Base-by-base conservation (phyloP, 2,797 vertebrate species). In the Peromyscus nudipes region DNA sequence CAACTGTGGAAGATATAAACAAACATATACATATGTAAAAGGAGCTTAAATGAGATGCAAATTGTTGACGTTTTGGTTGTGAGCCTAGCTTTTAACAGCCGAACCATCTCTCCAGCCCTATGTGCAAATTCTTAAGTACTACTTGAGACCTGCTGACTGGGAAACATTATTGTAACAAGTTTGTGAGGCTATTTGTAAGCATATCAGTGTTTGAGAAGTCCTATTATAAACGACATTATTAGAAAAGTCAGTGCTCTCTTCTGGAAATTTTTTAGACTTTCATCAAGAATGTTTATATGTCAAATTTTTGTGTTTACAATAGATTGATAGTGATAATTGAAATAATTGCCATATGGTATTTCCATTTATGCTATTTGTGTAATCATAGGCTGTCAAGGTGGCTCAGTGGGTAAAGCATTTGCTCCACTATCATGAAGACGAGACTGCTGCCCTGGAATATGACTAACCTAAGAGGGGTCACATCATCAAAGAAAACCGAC, bases 231-330 rank as follows among this genome's bases (percentile, higher is more conserved):
- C 19, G 75, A 65, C 0, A 91, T 80, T 29, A 34, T 10, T 37
- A 67, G 17, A 67, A 37, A 73, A 55, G 43, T 69, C 34, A 55
- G 16, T 85, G 10, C 27, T 14, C 67, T 34, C 4, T 34, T 93
- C 40, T 80, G 73, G 10, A 67, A 60, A 69, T 4, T 82, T 76
- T 95, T 64, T 71, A 43, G 77, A 87, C 40, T 19, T 23, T 75
- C 84, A 57, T 77, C 7, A 79, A 62, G 29, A 8, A 43, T 14
- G 71, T 83, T 79, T 62, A 92, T 62, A 94, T 52, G 31, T 49
- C 43, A 6, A 71, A 82, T 29, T 82, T 92, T 71, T 89, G 55
- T 92, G 19, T 85, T 91, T 85, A 83, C 83, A 31, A 60, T 86
- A 73, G 8, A 46, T n/a, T 80, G 43, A 7, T 62, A 34, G 3